Evolutionary conservation across 1,140 invertebrate species (phyloP).

Genomic region (Eumeta japonica): DNA sequence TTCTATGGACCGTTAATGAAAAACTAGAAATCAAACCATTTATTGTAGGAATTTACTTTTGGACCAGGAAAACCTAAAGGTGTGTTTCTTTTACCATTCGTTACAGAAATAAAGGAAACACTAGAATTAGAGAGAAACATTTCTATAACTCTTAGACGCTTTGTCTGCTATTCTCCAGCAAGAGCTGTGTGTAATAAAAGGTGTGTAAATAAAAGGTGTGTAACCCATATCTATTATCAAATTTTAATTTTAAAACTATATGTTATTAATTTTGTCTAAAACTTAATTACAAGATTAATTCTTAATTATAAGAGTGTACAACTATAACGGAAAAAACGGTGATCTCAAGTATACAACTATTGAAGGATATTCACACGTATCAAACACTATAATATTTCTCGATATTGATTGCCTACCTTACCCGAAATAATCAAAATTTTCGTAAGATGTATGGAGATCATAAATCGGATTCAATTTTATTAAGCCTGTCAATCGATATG

Average conservation of each 20-base stretch:
- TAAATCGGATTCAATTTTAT: constrained; percentile 15
- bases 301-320: constrained; percentile 7
- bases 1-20: neutral
- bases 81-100: neutral
- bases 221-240: too few species aligned
- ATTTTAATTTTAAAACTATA: too few species aligned
- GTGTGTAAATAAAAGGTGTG: constrained; percentile 11
- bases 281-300: too few species aligned
- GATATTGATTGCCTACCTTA: constrained; percentile 8
- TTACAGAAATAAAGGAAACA: neutral
- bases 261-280: too few species aligned
- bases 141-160: constrained; percentile 4
- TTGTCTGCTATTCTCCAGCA: constrained; percentile 16
- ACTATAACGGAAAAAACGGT: constrained; percentile 16
- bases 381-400: constrained; percentile 15
- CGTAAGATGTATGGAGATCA: constrained; percentile 11
- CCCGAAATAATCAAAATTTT: constrained; percentile 15
- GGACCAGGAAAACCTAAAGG: constrained; percentile 1
- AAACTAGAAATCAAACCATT: constrained; percentile 1
- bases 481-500: constrained; percentile 15
- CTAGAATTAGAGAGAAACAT: neutral
- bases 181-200: too few species aligned
- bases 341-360: constrained; percentile 13
- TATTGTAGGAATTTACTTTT: constrained; percentile 2
- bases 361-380: constrained; percentile 12